These are phyloP conservation scores for Anastrepha obliqua DNA, from an alignment of 1,140 invertebrate genomes.

Conservation along the genomic window DNA sequence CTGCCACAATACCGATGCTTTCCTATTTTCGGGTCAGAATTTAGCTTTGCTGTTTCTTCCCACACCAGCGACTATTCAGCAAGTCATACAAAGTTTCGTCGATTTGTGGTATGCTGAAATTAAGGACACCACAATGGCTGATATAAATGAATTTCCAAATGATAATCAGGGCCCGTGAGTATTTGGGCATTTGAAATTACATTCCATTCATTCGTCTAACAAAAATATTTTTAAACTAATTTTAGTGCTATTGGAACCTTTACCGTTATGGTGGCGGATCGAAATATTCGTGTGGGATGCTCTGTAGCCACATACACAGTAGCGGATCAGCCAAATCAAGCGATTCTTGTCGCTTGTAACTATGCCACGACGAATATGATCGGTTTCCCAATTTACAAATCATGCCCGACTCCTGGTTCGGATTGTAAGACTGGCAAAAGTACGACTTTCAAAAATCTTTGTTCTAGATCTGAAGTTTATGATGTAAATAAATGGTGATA, in stretches of 20 bases:
- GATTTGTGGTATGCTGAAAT: conserved; percentile 57
- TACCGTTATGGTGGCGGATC: conserved; percentile 65
- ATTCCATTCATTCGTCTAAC: too few species aligned
- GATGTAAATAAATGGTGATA: too few species aligned
- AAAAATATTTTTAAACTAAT: neutral
- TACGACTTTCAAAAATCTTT: conserved; percentile 63
- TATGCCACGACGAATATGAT: conserved; percentile 67
- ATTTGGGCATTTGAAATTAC: too few species aligned
- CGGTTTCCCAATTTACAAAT: conserved; percentile 62
- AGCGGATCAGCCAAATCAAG: too few species aligned
- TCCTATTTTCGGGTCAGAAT: conserved; percentile 68
- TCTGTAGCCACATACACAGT: conserved; percentile 53
- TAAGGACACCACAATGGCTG: conserved; percentile 11
- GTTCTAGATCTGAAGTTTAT: conserved; percentile 58
- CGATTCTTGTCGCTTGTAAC: conserved; percentile 60
- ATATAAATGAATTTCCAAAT: conserved; percentile 2
- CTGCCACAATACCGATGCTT: conserved; percentile 67
- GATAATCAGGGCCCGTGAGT: conserved; percentile 42
- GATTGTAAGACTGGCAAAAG: conserved; percentile 65
- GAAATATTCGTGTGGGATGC: conserved; percentile 65
- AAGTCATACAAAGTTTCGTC: neutral
- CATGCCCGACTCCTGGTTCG: conserved; percentile 55
- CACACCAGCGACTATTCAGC: neutral
- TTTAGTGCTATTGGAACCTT: conserved; percentile 65
- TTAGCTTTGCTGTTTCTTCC: conserved; percentile 65